phyloP scores from a whole-genome alignment of 1,140 invertebrate genomes.

The Apocrypta bakeri region DNA sequence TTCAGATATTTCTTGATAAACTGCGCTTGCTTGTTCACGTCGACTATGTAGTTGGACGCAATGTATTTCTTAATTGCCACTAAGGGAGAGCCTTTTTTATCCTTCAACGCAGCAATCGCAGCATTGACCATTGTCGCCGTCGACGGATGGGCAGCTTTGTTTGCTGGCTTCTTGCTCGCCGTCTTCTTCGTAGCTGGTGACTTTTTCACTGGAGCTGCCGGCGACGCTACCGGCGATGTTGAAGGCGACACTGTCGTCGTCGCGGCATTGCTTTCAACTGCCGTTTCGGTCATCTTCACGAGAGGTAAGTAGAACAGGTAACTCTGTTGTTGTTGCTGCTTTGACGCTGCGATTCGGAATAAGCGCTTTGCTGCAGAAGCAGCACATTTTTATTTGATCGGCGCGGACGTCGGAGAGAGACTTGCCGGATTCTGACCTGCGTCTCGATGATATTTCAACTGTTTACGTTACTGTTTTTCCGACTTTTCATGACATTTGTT shows the following conservation, averaged over 20 bases:
- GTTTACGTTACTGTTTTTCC: not conserved
- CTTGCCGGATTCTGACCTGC: not conserved
- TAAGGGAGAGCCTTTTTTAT: not conserved
- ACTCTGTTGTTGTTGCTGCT: not conserved
- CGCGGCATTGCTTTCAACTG: not conserved
- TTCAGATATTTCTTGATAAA: not conserved
- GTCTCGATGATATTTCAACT: not conserved
- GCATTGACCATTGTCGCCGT: not conserved
- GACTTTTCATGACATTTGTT: not conserved
- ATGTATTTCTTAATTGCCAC: not conserved
- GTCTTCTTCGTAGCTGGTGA: not conserved
- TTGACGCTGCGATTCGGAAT: not conserved
- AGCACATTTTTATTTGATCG: not conserved
- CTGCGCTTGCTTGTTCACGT: not conserved
- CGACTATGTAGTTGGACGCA: not conserved
- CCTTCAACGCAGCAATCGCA: not conserved
- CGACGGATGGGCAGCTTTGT: not conserved
- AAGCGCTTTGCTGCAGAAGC: not conserved
- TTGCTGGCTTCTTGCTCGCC: not conserved
- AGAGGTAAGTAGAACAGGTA: not conserved
- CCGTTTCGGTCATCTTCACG: not conserved
- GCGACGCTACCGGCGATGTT: too few relatives aligned
- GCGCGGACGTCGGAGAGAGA: not conserved
- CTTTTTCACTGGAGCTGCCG: not conserved
- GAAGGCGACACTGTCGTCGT: too few relatives aligned